Evolutionary conservation across 2,113 vertebrate species (phyloP), one percentile per base, ranked within the genome.

Genomic region (Ammodytes dubius): DNA sequence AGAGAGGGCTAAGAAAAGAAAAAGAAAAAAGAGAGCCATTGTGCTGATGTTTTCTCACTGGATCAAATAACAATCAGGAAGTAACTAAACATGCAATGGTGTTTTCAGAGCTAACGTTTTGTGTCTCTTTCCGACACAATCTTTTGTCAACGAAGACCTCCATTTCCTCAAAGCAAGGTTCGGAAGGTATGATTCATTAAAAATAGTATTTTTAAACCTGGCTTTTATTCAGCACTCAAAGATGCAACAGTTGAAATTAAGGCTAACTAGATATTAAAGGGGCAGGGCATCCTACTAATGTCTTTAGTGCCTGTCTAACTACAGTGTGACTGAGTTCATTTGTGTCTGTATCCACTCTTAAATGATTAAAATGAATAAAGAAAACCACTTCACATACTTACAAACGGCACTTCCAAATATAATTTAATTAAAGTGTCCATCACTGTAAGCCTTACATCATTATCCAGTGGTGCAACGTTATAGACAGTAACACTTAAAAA

Each of bases 161-260:
- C 14, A 58, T 37, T 35, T 77, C 14, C 40, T 67, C 57, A 70
- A 45, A 86, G 0, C 19, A 65, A 66, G 58, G 61, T 63, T 67
- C 66, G 46, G 56, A 73, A 79, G 74, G 52, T 52, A 69, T 72
- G 66, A 87, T 49, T 83, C 45, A 52, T n/a, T 43, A 77, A 84
- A 75, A 81, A 35, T 2, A 35, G 15, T 27, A 19, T 84, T 84
- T 83, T 81, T n/a, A 63, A 85, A 66, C 52, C 40, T 46, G 19
- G 47, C 50, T 77, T 77, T 86, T 63, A 56, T 70, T 83, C 61
- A 69, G 54, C 12, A 70, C 73, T 81, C 70, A 88, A 81, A 72
- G 57, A 82, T 42, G 71, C 42, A 9, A 68, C 10, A 82, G 53
- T 27, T 27, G 27, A 27, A 27, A 27, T 52, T 60, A 19, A 53